phyloP scores from a whole-genome alignment of 2,797 vertebrate species.

The Ceyx erithaca region DNA sequence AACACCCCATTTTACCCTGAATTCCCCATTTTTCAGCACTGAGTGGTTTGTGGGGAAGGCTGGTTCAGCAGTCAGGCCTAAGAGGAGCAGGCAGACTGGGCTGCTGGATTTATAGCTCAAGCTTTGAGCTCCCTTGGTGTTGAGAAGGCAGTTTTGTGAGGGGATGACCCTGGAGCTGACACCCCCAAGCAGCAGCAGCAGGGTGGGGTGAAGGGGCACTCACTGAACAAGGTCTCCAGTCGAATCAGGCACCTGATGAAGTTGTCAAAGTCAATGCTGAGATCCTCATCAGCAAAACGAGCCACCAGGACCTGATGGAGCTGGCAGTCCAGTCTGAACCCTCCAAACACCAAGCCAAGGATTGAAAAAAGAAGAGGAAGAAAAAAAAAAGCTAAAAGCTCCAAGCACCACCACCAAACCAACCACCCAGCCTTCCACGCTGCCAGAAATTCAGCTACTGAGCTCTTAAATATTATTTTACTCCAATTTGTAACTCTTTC shows the following conservation, averaged over 20 bases:
- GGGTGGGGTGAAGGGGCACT: slow-evolving; percentile 23
- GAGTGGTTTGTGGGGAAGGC: background rate
- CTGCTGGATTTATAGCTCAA: background rate
- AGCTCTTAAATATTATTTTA: background rate
- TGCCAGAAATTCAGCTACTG: background rate
- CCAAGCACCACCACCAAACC: background rate
- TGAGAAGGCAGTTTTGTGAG: background rate
- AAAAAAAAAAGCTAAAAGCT: background rate
- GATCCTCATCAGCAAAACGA: slow-evolving; percentile 84
- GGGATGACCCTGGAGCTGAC: background rate
- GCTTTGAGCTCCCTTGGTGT: background rate
- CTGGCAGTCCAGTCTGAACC: slow-evolving; percentile 85
- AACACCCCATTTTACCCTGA: background rate
- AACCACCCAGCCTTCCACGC: fast-evolving
- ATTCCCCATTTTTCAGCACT: no score
- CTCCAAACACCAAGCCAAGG: slow-evolving; percentile 47
- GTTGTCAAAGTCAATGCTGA: slow-evolving; percentile 88
- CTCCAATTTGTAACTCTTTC: background rate
- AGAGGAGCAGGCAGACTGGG: background rate
- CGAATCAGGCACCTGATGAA: slow-evolving; percentile 88
- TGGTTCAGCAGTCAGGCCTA: background rate
- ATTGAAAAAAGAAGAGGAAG: background rate
- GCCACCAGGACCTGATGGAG: slow-evolving; percentile 87
- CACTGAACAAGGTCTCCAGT: slow-evolving; percentile 89
- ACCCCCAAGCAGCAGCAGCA: background rate